Evolutionary conservation across 2,113 vertebrate species (phyloP).

Genomic region (Crotalus viridis): DNA sequence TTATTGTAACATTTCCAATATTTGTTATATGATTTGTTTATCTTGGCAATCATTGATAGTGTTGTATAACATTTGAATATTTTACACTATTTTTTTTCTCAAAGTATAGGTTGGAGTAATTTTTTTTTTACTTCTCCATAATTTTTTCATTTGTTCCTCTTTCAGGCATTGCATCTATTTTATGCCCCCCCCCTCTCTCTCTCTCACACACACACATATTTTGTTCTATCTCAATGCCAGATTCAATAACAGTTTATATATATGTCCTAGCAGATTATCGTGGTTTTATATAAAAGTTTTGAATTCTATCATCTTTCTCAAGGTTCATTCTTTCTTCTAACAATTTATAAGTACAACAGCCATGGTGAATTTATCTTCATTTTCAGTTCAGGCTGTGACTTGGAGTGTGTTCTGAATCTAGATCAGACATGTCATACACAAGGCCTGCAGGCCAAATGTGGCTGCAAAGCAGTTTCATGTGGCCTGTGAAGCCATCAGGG

Average conservation of each 20-base stretch:
- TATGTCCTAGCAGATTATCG: not conserved
- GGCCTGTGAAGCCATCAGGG: no score
- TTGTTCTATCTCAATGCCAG: not conserved
- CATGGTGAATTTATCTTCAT: not conserved
- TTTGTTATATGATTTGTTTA: not conserved
- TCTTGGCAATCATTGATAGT: not conserved
- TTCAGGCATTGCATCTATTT: not conserved
- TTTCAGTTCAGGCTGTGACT: not conserved
- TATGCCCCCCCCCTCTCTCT: not conserved
- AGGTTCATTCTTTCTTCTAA: not conserved
- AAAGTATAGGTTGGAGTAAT: not conserved
- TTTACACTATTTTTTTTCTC: not conserved
- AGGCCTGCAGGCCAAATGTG: no score
- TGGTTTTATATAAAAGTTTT: not conserved
- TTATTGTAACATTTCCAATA: not conserved
- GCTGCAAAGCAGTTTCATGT: no score
- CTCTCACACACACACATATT: not conserved
- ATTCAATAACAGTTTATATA: not conserved
- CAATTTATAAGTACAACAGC: not conserved
- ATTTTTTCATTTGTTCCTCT: not conserved
- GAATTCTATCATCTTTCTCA: not conserved
- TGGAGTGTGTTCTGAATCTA: not conserved
- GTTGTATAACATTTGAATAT: not conserved
- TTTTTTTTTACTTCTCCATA: not conserved
- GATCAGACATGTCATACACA: no score